A percentile compares a stretch with the other conserved stretches of the same genome.
These are phyloP conservation scores for Samia ricini DNA, from an alignment of 1,140 invertebrate species.

Conservation along the genomic window DNA sequence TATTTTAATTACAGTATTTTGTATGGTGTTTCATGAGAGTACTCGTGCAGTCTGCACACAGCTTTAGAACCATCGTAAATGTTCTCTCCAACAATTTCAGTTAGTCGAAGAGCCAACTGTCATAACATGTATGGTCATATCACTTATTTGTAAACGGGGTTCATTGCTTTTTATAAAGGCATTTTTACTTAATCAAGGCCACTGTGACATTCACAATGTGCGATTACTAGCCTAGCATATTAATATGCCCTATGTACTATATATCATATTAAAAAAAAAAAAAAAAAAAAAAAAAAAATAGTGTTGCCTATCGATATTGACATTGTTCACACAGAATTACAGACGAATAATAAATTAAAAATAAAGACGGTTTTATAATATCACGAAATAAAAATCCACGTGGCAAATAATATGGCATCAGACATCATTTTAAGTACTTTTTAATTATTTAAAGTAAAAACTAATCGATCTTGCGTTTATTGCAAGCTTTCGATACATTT, in stretches of 20 bases:
- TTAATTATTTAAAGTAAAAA: conserved; percentile 54
- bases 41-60: conserved; percentile 20
- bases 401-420: conserved; percentile 77
- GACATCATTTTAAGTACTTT: conserved; percentile 74
- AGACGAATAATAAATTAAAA: conserved; percentile 63
- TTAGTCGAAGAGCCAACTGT: too few species aligned
- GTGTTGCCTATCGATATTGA: conserved; percentile 44
- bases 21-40: not conserved
- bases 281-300: too few species aligned
- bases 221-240: conserved; percentile 67
- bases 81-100: too few species aligned
- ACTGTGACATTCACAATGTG: conserved; percentile 69
- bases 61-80: not conserved
- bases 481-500: conserved; percentile 20
- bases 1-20: too few species aligned
- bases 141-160: conserved; percentile 31
- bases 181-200: conserved; percentile 59
- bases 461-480: conserved; percentile 33
- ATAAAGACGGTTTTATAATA: conserved; percentile 63
- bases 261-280: too few species aligned
- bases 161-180: conserved; percentile 63
- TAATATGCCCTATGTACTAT: conserved; percentile 54
- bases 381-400: conserved; percentile 71
- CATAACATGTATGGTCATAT: conserved; percentile 1
- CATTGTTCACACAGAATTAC: conserved; percentile 52